phyloP scores from a whole-genome alignment of 2,888 invertebrate genomes.

The Diaperis boleti region DNA sequence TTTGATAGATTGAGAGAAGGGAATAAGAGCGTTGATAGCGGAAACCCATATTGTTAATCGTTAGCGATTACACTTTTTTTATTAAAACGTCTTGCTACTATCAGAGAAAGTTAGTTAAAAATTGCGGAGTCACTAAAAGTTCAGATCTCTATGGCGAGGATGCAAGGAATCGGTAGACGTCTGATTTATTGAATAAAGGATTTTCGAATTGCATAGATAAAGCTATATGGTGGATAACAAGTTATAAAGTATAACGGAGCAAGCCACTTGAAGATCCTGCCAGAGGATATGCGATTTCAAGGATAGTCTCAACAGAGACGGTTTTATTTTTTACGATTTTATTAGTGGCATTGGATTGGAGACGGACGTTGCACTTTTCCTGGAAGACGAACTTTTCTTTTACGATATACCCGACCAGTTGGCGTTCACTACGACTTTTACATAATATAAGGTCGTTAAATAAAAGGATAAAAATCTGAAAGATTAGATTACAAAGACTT shows the following conservation, averaged over 20 bases:
- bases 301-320: constrained; percentile 48
- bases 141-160: constrained; percentile 1
- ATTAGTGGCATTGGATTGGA: background rate
- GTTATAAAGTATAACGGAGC: constrained; percentile 51
- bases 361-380: background rate
- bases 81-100: no score
- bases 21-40: no score
- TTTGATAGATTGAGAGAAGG: no score
- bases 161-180: constrained; percentile 10
- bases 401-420: no score
- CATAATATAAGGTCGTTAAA: no score
- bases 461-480: no score
- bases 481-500: no score
- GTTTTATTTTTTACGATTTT: constrained; percentile 18
- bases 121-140: constrained; percentile 15
- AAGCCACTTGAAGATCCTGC: constrained; percentile 47
- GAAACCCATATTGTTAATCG: no score
- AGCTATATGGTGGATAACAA: constrained; percentile 52
- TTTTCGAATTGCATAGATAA: constrained; percentile 42
- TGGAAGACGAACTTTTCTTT: no score
- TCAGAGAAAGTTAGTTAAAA: no score
- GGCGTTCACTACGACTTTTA: no score
- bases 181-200: constrained; percentile 34
- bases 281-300: constrained; percentile 48
- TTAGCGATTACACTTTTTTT: no score